Evolutionary conservation across 2,797 vertebrate genomes (phyloP).

Genomic region (Hypotaenidia philippensis): DNA sequence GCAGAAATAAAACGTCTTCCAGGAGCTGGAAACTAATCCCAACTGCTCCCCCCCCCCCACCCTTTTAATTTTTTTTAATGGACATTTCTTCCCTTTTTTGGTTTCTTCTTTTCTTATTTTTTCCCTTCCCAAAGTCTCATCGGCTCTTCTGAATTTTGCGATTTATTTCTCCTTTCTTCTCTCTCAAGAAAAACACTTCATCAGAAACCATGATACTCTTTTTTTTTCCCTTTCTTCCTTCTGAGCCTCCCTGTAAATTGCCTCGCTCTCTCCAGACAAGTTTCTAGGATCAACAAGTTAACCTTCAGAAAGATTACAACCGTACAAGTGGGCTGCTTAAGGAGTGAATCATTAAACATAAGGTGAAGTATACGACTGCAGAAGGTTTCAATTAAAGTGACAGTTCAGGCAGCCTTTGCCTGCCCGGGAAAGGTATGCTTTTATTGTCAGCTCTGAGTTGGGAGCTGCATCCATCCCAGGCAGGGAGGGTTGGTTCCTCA

Average conservation of each 20-base stretch:
- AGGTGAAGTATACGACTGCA: slow-evolving; percentile 41
- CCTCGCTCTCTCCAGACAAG: slow-evolving; percentile 9
- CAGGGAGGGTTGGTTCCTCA: not conserved
- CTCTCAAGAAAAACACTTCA: not conserved
- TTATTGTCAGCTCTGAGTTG: not conserved
- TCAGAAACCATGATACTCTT: not conserved
- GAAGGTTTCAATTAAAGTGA: slow-evolving; percentile 69
- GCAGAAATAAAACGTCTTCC: slow-evolving; percentile 70
- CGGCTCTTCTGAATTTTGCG: not conserved
- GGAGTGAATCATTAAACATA: slow-evolving; percentile 72
- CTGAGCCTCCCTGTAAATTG: not conserved
- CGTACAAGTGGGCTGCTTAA: slow-evolving; percentile 64
- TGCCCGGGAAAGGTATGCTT: slow-evolving; percentile 5
- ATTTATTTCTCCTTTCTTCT: not conserved
- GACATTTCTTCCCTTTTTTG: not conserved
- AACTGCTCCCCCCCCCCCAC: not conserved
- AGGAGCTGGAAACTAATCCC: slow-evolving; percentile 60
- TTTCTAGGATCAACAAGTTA: slow-evolving; percentile 72
- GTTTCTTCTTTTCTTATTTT: not conserved
- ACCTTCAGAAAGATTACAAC: slow-evolving; percentile 67
- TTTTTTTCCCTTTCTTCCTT: not conserved
- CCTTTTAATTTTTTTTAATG: not conserved
- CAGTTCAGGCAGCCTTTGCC: slow-evolving; percentile 30
- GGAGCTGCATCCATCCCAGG: not conserved
- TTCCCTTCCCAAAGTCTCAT: not conserved